A percentile compares a stretch with the other conserved stretches of the same genome.
Evolutionary conservation across 2,888 invertebrate genomes (phyloP).

Genomic region (Catocala sponsa): DNA sequence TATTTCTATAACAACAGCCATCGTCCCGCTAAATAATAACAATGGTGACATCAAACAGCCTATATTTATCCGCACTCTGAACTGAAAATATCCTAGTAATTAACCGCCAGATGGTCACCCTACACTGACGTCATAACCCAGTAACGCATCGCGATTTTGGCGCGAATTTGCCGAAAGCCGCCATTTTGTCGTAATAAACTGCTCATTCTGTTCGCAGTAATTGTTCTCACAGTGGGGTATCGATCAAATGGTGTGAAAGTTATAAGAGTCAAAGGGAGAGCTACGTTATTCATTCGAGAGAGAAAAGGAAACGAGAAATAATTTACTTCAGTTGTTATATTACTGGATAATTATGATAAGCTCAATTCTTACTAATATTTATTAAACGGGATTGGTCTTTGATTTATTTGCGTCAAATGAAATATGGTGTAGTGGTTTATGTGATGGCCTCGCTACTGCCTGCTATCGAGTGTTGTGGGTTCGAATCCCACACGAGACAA

Average conservation of each 20-base stretch:
- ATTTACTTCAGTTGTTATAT: neutral
- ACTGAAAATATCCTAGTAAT: conserved; percentile 10
- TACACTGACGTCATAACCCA: conserved; percentile 45
- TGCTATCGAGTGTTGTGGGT: too few relatives aligned
- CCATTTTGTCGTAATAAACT: conserved; percentile 50
- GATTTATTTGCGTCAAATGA: too few relatives aligned
- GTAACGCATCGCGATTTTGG: conserved; percentile 45
- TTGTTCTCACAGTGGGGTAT: conserved; percentile 22
- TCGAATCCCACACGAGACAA: too few relatives aligned
- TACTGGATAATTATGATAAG: too few relatives aligned
- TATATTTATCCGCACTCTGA: neutral
- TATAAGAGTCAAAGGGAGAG: conserved; percentile 10
- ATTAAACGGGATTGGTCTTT: too few relatives aligned
- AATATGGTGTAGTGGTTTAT: too few relatives aligned
- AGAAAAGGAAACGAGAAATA: neutral
- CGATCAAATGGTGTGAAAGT: conserved; percentile 20
- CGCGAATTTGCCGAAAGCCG: conserved; percentile 51
- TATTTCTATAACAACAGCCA: neutral
- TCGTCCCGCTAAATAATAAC: neutral
- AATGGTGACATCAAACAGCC: neutral
- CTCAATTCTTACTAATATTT: too few relatives aligned
- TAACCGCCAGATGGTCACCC: conserved; percentile 24
- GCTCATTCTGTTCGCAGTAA: conserved; percentile 26
- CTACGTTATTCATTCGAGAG: conserved; percentile 6
- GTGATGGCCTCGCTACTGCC: too few relatives aligned